Conservation (phyloP, 2,113 vertebrate genomes). For the Dicentrarchus labrax region DNA sequence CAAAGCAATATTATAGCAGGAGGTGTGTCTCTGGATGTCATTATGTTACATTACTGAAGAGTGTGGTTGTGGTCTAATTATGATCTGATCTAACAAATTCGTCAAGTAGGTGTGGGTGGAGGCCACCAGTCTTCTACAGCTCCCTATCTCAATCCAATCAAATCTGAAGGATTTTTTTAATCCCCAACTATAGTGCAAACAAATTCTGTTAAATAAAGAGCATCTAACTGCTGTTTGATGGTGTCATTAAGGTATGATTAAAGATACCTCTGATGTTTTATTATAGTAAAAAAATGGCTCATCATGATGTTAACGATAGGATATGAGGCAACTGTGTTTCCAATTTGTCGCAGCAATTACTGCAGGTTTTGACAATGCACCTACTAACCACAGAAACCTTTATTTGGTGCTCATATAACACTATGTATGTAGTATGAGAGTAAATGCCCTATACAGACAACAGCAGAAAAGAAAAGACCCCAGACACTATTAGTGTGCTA, state of each 20-base stretch:
- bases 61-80: neutral
- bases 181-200: neutral
- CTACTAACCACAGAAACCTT: conserved; percentile 7
- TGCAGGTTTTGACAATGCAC: conserved; percentile 6
- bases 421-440: conserved; percentile 8
- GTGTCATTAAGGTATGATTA: neutral
- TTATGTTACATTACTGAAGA: neutral
- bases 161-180: neutral
- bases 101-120: neutral
- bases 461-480: conserved; percentile 43
- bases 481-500: conserved; percentile 73
- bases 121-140: neutral
- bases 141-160: neutral
- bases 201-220: neutral
- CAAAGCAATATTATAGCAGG: neutral
- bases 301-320: conserved; percentile 6
- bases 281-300: neutral
- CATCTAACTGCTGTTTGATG: neutral
- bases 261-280: too few species aligned
- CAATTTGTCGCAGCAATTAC: conserved; percentile 7
- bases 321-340: neutral
- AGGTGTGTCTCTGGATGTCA: neutral
- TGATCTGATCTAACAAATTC: neutral
- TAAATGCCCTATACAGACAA: conserved; percentile 43
- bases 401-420: conserved; percentile 3